A percentile compares a stretch with the other conserved stretches of the same genome.
Conservation (phyloP, 2,113 vertebrate genomes). For the Pithys albifrons region DNA sequence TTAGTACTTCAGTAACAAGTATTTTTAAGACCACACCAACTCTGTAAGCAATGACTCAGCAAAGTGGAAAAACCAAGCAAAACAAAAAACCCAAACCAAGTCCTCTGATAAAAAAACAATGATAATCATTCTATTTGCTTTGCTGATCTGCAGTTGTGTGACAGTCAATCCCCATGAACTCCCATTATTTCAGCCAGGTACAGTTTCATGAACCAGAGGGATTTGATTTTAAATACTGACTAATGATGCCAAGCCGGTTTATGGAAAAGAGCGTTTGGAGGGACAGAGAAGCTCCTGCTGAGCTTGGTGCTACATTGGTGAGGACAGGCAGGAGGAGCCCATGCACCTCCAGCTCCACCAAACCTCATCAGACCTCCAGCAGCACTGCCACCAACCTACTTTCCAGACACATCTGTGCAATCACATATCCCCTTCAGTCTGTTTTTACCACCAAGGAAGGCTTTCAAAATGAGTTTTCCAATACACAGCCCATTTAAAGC, state of each 20-base stretch:
- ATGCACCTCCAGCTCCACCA: fast-evolving
- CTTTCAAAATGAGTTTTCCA: neutral
- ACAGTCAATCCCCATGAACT: neutral
- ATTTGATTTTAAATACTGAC: slow-evolving; percentile 15
- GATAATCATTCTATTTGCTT: neutral
- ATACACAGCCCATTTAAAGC: neutral
- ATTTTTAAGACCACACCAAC: slow-evolving; percentile 28
- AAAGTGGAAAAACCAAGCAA: neutral
- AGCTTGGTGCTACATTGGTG: neutral
- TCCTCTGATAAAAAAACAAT: neutral
- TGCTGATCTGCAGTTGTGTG: neutral
- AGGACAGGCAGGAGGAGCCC: neutral
- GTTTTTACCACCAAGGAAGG: neutral
- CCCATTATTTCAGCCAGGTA: neutral
- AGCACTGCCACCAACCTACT: neutral
- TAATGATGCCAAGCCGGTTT: neutral
- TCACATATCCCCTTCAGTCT: neutral
- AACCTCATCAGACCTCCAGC: neutral
- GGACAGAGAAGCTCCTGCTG: neutral
- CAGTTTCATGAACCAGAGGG: neutral
- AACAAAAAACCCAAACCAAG: neutral
- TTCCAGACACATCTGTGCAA: neutral
- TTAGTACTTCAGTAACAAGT: neutral
- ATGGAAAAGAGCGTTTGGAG: neutral
- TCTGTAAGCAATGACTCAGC: neutral